Conservation (phyloP, 2,888 invertebrate species). For the Amphipoea lucens region DNA sequence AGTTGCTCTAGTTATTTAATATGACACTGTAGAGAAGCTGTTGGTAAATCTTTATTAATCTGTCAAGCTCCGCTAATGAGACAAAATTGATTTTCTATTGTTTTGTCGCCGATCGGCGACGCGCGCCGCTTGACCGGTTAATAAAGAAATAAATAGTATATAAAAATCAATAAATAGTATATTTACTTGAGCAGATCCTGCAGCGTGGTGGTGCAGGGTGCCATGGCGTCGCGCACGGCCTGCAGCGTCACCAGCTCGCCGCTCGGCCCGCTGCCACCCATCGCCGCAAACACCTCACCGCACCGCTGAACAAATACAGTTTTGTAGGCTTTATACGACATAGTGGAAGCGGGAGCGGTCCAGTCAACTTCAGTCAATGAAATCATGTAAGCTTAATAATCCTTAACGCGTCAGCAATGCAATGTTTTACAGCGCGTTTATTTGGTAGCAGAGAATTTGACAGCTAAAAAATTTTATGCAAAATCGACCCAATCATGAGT, state of each 20-base stretch:
- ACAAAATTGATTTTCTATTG: no score
- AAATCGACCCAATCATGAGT: no score
- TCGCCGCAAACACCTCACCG: slow-evolving; percentile 87
- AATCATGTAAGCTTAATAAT: neutral
- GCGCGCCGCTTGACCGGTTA: no score
- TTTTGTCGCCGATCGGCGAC: no score
- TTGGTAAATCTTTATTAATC: neutral
- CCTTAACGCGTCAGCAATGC: neutral
- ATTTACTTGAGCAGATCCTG: slow-evolving; percentile 85
- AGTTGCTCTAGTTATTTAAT: no score
- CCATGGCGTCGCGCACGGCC: slow-evolving; percentile 86
- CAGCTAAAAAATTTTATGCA: no score
- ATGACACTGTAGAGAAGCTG: neutral
- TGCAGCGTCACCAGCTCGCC: slow-evolving; percentile 83
- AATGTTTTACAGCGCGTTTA: no score
- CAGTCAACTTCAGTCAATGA: neutral
- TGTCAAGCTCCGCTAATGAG: no score
- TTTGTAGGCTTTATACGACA: neutral
- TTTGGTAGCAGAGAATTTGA: no score
- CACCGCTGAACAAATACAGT: slow-evolving; percentile 76
- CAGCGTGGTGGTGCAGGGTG: slow-evolving; percentile 80
- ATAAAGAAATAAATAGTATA: no score
- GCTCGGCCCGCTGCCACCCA: slow-evolving; percentile 81
- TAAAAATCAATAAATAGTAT: neutral
- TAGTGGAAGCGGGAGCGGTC: neutral